Percentiles rank a stretch among this genome's conserved stretches.
Conservation (phyloP, 2,888 invertebrate genomes). For the Aleiodes testaceus region DNA sequence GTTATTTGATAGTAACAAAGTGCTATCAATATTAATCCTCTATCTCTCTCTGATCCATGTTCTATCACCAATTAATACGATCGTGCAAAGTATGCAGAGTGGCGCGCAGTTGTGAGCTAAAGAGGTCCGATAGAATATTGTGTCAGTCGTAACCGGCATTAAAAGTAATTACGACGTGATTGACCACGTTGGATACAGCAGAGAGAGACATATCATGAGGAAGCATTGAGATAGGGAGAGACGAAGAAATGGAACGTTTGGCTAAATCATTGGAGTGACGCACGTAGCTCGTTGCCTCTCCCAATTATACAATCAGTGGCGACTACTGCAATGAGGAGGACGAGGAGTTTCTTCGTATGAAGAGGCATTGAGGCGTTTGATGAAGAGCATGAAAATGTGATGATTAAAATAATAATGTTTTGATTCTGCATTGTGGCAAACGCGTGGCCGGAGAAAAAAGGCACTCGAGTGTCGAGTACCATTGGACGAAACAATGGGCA, state of each 20-base stretch:
- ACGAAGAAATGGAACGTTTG: slow-evolving; percentile 61
- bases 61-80: slow-evolving; percentile 72
- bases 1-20: slow-evolving; percentile 60
- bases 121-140: slow-evolving; percentile 68
- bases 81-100: slow-evolving; percentile 71
- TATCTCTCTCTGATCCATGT: background rate
- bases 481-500: slow-evolving; percentile 54
- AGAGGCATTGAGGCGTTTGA: background rate
- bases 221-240: slow-evolving; percentile 50
- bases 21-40: slow-evolving; percentile 68
- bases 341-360: slow-evolving; percentile 14
- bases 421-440: slow-evolving; percentile 41
- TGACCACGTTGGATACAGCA: slow-evolving; percentile 66
- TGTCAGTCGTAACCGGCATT: slow-evolving; percentile 71
- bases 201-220: slow-evolving; percentile 54
- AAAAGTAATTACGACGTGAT: slow-evolving; percentile 73
- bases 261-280: slow-evolving; percentile 71
- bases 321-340: slow-evolving; percentile 38
- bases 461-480: slow-evolving; percentile 53
- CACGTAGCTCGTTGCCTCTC: slow-evolving; percentile 71
- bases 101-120: slow-evolving; percentile 45
- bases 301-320: slow-evolving; percentile 71
- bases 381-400: too few species aligned
- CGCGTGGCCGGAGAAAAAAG: slow-evolving; percentile 22
- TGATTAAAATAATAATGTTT: slow-evolving; percentile 44